phyloP scores from a whole-genome alignment of 2,797 vertebrate species.

The Atherinosoma microstoma region DNA sequence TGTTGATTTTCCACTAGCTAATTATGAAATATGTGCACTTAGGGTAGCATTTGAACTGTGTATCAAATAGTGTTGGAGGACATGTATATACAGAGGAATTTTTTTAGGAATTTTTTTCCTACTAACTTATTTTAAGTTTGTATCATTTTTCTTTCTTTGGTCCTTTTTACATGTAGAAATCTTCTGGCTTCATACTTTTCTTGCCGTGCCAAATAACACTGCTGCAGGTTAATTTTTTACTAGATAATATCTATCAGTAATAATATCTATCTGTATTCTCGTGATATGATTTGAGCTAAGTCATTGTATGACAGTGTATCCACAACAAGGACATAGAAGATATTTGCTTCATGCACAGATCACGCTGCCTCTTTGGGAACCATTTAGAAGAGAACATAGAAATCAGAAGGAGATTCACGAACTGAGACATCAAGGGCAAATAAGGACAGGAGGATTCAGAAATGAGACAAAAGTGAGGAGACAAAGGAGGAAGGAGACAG shows the following conservation, averaged over 20 bases:
- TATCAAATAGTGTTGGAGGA: no score
- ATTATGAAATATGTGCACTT: no score
- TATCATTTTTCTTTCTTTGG: no score
- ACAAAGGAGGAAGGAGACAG: conserved; percentile 34
- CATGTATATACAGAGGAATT: no score
- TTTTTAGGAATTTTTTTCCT: no score
- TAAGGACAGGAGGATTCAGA: conserved; percentile 8
- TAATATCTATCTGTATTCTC: background rate
- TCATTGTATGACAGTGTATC: background rate
- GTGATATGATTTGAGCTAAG: background rate
- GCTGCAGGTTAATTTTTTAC: no score
- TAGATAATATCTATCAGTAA: background rate
- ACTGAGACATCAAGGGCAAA: conserved; percentile 21
- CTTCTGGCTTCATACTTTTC: no score
- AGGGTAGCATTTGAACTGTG: no score
- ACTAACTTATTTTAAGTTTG: no score
- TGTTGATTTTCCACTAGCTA: no score
- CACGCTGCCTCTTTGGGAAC: background rate
- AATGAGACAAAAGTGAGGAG: conserved; percentile 18
- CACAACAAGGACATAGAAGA: background rate
- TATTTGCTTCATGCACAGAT: background rate
- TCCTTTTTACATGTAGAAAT: no score
- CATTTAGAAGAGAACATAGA: background rate
- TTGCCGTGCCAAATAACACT: no score
- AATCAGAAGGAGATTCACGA: background rate